These are phyloP conservation scores for Amphiprion ocellaris DNA, from an alignment of 2,113 vertebrate genomes.

Conservation along the genomic window DNA sequence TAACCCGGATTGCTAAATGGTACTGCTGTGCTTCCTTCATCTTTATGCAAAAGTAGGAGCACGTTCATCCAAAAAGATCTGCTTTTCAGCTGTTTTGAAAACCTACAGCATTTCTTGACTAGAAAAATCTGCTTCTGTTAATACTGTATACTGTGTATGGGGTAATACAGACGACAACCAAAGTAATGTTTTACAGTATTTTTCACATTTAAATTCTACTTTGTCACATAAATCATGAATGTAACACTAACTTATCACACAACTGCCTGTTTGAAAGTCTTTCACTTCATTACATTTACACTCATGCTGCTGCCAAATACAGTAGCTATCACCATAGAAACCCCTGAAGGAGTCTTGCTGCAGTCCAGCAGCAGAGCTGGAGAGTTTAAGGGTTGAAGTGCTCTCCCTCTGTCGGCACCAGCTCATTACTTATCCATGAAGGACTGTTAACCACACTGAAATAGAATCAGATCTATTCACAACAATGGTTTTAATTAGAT, in stretches of 20 bases:
- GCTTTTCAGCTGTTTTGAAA: not conserved
- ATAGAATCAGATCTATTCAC: slow-evolving; percentile 81
- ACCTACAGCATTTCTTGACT: not conserved
- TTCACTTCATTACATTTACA: slow-evolving; percentile 44
- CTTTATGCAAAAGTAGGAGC: not conserved
- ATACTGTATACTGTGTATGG: not conserved
- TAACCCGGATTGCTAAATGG: not conserved
- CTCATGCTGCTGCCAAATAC: slow-evolving; percentile 44
- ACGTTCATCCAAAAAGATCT: not conserved
- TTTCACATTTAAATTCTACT: slow-evolving; percentile 10
- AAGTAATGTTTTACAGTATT: slow-evolving; percentile 29
- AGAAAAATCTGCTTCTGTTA: not conserved
- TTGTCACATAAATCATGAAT: slow-evolving; percentile 10
- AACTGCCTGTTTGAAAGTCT: slow-evolving; percentile 1
- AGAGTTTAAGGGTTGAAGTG: slow-evolving; percentile 63
- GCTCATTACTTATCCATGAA: slow-evolving; percentile 83
- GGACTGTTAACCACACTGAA: slow-evolving; percentile 79
- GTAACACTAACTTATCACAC: slow-evolving; percentile 11
- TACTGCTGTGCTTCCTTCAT: not conserved
- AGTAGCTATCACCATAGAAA: slow-evolving; percentile 59
- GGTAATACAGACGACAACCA: slow-evolving; percentile 11
- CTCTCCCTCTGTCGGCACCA: slow-evolving; percentile 58
- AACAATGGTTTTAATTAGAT: slow-evolving; percentile 83
- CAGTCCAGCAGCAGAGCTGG: slow-evolving; percentile 51
- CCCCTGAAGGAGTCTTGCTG: slow-evolving; percentile 52